Base-by-base conservation (phyloP, 2,113 vertebrate species). In the Entelurus aequoreus region DNA sequence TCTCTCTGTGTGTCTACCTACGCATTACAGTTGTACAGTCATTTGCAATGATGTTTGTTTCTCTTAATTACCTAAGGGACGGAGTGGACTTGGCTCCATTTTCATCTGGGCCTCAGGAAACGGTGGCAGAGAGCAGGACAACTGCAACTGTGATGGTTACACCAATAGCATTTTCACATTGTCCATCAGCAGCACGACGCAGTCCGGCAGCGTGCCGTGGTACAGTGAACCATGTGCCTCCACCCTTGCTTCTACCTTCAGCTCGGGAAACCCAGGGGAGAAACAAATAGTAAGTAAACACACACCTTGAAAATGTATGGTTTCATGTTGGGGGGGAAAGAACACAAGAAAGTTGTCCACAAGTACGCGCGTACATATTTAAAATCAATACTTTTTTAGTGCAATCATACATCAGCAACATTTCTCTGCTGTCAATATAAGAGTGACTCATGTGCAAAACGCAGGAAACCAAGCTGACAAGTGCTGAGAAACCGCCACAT, bases 211-310 rank as follows among this genome's bases (percentile, higher is more conserved):
- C 0, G 96, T 98, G 82, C 97, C 97, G 49, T 98, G 97, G 97
- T 99, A 99, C 92, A 98, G 96, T 6, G 97, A 99, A 87, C 94
- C 95, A 82, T 99, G 96, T 87, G 97, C 97, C 7, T 99, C 97
- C 85, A 98, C 97, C 1, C 94, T 99, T 1, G 95, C 97, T 75
- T 93, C 94, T 56, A 98, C 97, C 64, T 99, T 96, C 90, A 99
- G 97, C 91, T 98, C 95, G 2, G 97, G 97, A 82, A 93, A 92
- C 88, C 93, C 93, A 64, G 94, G 94, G 0, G 97, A 98, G 90
- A 98, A 98, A 81, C 95, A 98, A 85, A 98, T 98, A 0, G 97
- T 99, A 85, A 92, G 97, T 93, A 68, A 1, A 60, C 60, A 63
- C 19, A 60, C 9, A 6, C 51, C 38, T 48, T 51, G 35, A 63